Evolutionary conservation across 2,797 vertebrate genomes (phyloP), one percentile per base, ranked within the genome.

Genomic region (Alexandromys oeconomus): DNA sequence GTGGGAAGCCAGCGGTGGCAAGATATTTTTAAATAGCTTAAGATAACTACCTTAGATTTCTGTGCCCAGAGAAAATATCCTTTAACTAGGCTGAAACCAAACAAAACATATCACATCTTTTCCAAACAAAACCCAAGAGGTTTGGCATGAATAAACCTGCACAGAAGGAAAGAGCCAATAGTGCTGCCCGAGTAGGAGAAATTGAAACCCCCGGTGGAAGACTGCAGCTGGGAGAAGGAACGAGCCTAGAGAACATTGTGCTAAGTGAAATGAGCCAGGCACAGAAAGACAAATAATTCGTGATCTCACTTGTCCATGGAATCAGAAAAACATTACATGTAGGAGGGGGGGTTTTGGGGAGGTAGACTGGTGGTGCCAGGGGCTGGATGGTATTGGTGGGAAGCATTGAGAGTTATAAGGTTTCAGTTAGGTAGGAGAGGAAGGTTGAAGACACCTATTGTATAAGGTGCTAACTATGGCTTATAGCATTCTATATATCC

Each of bases 21-120:
- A 29, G 9, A 31, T 86, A 71, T 76, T 76, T 93, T 93, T 73
- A 88, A 95, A 77, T 14, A 71, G 51, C 37, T 27, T 79, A 91
- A 90, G 71, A 67, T 61, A 87, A 81, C 76, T 40, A 21, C 29
- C 67, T 40, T 76, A 78, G 54, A 74, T 51, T 86, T 84, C 46
- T 79, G 8, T 34, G 73, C 65, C 37, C 15, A 63, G 46, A 85
- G 37, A 91, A 91, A 91, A 89, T 81, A 92, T 23, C n/a, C 67
- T 87, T 94, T 80, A 92, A 63, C 31, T 25, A 67, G 29, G 21
- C 29, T 59, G n/a, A 69, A 77, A 94, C 71, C 37, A 29, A 61
- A 76, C 21, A 59, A 80, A 88, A 73, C 23, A 54, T 48, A 48
- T 48, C 59, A 67, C 43, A 51, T 40, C 31, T 91, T 92, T 86